These are phyloP conservation scores for Tenrec ecaudatus DNA, from an alignment of 2,113 vertebrate genomes.

Conservation along the genomic window DNA sequence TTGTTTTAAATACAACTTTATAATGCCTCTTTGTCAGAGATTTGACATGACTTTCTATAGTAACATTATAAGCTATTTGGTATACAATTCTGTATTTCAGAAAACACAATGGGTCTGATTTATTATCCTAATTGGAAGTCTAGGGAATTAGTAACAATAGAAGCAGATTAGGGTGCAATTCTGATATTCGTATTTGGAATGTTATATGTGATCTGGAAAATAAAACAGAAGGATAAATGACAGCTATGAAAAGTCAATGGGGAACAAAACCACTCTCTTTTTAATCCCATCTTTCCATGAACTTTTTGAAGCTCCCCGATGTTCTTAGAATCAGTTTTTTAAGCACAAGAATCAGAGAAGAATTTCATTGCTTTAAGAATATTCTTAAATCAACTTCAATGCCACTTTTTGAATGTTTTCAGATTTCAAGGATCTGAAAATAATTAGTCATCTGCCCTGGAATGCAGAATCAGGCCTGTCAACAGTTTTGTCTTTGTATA, in stretches of 20 bases:
- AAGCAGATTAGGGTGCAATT: background rate
- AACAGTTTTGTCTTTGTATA: background rate
- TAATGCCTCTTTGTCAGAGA: background rate
- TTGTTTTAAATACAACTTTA: too few relatives aligned
- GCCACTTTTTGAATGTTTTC: background rate
- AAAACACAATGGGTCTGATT: background rate
- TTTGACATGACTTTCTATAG: background rate
- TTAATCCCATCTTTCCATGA: too few relatives aligned
- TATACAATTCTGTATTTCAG: background rate
- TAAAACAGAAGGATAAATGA: background rate
- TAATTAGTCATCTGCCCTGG: background rate
- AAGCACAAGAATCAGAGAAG: background rate
- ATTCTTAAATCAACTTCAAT: background rate
- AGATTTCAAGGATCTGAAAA: background rate
- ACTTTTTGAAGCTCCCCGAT: background rate
- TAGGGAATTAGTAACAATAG: background rate
- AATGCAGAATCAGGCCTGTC: conserved; percentile 16
- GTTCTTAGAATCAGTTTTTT: background rate
- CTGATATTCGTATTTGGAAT: background rate
- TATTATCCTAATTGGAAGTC: background rate
- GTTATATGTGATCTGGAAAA: background rate
- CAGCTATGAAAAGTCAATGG: too few relatives aligned
- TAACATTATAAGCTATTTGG: background rate
- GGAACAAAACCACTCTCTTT: too few relatives aligned
- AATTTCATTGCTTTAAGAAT: background rate